Conservation (phyloP, 2,113 vertebrate species). For the Forbesichthys papilliferus region DNA sequence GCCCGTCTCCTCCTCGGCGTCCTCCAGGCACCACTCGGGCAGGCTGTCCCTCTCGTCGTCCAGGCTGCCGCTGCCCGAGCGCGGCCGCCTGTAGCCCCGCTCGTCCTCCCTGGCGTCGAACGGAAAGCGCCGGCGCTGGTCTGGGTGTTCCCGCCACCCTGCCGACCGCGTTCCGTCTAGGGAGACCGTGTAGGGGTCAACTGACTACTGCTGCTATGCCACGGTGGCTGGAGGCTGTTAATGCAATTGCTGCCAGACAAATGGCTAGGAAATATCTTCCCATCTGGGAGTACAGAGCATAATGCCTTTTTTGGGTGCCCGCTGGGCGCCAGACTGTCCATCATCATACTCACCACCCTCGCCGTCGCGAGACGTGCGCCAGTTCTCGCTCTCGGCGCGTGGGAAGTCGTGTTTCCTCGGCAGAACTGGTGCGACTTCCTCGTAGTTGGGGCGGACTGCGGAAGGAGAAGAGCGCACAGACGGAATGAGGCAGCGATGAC, state of each 20-base stretch:
- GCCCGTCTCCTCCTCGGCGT: conserved; percentile 95
- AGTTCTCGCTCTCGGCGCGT: conserved; percentile 96
- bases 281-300: too few species aligned
- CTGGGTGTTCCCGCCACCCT: conserved; percentile 93
- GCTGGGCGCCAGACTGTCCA: conserved; percentile 85
- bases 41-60: conserved; percentile 95
- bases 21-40: conserved; percentile 97
- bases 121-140: conserved; percentile 90
- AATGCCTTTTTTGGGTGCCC: conserved; percentile 70
- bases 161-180: conserved; percentile 85
- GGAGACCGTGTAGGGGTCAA: not conserved
- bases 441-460: conserved; percentile 90
- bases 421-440: conserved; percentile 81
- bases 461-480: conserved; percentile 18
- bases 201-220: too few species aligned
- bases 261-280: too few species aligned
- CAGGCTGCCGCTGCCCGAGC: conserved; percentile 90
- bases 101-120: conserved; percentile 95
- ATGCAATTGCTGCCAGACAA: too few species aligned
- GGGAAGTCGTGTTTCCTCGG: conserved; percentile 94
- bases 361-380: conserved; percentile 92
- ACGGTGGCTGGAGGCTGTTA: too few species aligned
- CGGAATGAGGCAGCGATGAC: not conserved
- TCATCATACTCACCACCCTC: conserved; percentile 95
- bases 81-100: conserved; percentile 87